These are phyloP conservation scores for Anastrepha ludens DNA, from an alignment of 1,140 invertebrate genomes.

Conservation along the genomic window DNA sequence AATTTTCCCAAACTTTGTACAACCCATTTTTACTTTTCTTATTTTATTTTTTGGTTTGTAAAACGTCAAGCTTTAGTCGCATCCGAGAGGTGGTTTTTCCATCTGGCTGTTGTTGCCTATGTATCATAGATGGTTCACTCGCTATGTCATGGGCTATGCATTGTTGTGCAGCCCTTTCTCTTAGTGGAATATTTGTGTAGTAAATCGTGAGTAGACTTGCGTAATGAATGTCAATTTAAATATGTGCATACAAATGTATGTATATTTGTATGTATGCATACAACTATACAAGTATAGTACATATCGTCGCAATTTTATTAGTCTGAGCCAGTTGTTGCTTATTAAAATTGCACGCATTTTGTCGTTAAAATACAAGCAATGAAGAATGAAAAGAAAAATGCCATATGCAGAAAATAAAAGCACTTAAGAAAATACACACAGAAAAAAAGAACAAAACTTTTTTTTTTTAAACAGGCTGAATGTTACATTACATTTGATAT, in stretches of 20 bases:
- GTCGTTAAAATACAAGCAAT: conserved; percentile 29
- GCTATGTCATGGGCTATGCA: not conserved
- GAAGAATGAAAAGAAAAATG: conserved; percentile 1
- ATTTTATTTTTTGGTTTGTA: not conserved
- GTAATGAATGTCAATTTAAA: conserved; percentile 52
- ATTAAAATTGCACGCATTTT: conserved; percentile 50
- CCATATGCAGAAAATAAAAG: conserved; percentile 30
- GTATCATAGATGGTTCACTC: not conserved
- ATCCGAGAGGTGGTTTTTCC: not conserved
- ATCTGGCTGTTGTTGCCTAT: not conserved
- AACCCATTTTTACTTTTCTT: too few relatives aligned
- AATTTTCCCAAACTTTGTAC: too few relatives aligned
- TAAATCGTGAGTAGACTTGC: conserved; percentile 40
- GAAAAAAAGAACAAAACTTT: not conserved
- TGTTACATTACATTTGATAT: conserved; percentile 45
- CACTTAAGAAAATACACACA: not conserved
- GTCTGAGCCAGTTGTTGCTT: conserved; percentile 10
- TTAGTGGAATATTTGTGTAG: not conserved
- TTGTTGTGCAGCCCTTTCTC: conserved; percentile 40
- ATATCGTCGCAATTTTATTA: conserved; percentile 20
- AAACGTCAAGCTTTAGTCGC: not conserved
- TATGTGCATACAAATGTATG: not conserved
- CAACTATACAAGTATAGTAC: not conserved
- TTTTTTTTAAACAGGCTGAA: not conserved
- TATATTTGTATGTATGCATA: not conserved